Percentiles rank a stretch among this genome's conserved stretches.
Evolutionary conservation across 1,140 invertebrate species (phyloP).

Genomic region (Brachionus koreanus): DNA sequence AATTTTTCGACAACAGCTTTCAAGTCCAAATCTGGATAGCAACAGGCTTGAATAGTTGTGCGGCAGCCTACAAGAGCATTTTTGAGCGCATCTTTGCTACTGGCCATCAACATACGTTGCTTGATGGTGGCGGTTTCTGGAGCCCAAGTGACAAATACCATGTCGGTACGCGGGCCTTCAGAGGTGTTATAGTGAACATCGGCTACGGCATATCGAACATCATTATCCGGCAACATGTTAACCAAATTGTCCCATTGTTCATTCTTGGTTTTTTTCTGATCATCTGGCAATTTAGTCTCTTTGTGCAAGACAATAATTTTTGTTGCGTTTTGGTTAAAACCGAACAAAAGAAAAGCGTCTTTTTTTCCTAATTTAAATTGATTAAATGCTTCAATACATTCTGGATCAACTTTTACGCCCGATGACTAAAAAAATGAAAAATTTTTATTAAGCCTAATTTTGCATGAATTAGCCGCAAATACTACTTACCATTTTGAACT

Average conservation of each 20-base stretch:
- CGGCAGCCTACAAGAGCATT: constrained; percentile 89
- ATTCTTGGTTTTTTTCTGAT: background rate
- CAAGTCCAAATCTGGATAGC: constrained; percentile 53
- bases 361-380: constrained; percentile 43
- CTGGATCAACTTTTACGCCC: constrained; percentile 44
- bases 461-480: background rate
- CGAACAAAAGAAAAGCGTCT: constrained; percentile 39
- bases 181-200: constrained; percentile 44
- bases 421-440: constrained; percentile 32
- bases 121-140: constrained; percentile 93
- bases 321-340: constrained; percentile 17
- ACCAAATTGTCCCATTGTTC: constrained; percentile 43
- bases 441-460: background rate
- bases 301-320: constrained; percentile 41
- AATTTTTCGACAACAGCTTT: constrained; percentile 36
- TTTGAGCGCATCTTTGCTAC: constrained; percentile 90
- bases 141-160: constrained; percentile 60
- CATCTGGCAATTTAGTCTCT: background rate
- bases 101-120: constrained; percentile 99
- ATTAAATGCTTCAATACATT: constrained; percentile 43
- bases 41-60: constrained; percentile 80
- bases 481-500: background rate
- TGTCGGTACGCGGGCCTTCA: constrained; percentile 40
- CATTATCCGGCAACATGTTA: constrained; percentile 33
- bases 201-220: constrained; percentile 43